Evolutionary conservation across 2,113 vertebrate genomes (phyloP).

Genomic region (human): GRCh38 chr9:803501-804000

Average conservation of each 20-base stretch:
- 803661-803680: background rate
- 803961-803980: background rate
- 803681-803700: background rate
- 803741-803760: background rate
- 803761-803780: background rate
- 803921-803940: background rate
- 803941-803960: background rate
- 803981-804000: background rate
- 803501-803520: background rate
- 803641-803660: background rate
- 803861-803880: background rate
- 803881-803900: background rate
- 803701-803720: background rate
- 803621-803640: too few relatives aligned
- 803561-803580: background rate
- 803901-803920: background rate
- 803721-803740: background rate
- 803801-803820: background rate
- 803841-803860: background rate
- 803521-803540: background rate
- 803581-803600: background rate
- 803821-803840: background rate
- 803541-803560: background rate
- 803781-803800: background rate
- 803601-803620: background rate